A percentile compares a stretch with the other conserved stretches of the same genome.
Evolutionary conservation across 2,113 vertebrate genomes (phyloP).

Genomic region (Tenrec ecaudatus): DNA sequence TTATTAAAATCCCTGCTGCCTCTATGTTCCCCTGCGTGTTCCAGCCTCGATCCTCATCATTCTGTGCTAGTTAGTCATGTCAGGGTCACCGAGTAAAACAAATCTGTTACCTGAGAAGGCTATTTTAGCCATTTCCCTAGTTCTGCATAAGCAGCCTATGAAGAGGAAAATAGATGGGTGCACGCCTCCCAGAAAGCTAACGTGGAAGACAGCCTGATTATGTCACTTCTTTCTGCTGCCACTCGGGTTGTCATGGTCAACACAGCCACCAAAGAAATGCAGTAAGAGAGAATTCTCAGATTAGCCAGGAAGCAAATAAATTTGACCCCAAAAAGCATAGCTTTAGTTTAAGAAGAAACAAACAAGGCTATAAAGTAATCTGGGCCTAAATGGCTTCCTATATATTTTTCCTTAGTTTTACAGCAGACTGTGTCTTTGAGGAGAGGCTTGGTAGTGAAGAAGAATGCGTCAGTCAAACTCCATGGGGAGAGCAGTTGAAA

Average conservation of each 20-base stretch:
- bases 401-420: neutral
- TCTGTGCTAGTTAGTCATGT: conserved; percentile 13
- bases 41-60: neutral
- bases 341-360: conserved; percentile 49
- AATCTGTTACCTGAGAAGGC: neutral
- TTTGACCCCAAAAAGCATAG: neutral
- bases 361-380: neutral
- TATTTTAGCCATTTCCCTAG: neutral
- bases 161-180: neutral
- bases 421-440: conserved; percentile 14
- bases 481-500: neutral
- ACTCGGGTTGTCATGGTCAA: neutral
- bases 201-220: neutral
- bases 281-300: neutral
- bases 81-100: conserved; percentile 10
- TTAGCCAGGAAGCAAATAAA: neutral
- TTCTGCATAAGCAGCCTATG: neutral
- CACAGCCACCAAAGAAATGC: neutral
- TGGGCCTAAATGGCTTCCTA: conserved; percentile 17
- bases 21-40: neutral
- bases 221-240: neutral
- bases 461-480: neutral
- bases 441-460: neutral
- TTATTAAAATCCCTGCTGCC: neutral
- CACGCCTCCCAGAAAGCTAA: neutral